Percentiles rank a stretch among this genome's conserved stretches.
Conservation (phyloP, 2,113 vertebrate genomes). For the Cercocebus atys region DNA sequence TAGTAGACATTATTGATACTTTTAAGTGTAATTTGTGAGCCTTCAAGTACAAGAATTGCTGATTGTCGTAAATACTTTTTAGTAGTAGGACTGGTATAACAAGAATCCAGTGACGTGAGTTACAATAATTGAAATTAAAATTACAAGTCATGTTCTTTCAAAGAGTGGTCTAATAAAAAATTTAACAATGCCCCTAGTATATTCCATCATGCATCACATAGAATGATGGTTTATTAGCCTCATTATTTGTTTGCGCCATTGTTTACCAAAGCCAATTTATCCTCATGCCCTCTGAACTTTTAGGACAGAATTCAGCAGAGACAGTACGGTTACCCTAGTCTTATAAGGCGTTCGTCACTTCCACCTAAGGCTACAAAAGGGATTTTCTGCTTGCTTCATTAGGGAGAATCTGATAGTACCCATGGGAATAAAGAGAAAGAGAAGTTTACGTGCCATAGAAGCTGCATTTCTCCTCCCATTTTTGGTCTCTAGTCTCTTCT, state of each 20-base stretch:
- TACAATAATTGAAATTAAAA: slow-evolving; percentile 47
- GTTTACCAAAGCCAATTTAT: slow-evolving; percentile 19
- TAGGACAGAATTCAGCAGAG: background rate
- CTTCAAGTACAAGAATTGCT: background rate
- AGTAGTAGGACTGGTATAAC: slow-evolving; percentile 54
- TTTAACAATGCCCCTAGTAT: slow-evolving; percentile 67
- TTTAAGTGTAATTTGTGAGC: slow-evolving; percentile 32
- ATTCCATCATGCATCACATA: slow-evolving; percentile 28
- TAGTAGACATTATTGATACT: slow-evolving; percentile 27
- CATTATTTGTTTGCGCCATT: slow-evolving; percentile 52
- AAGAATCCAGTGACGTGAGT: slow-evolving; percentile 44
- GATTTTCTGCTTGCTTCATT: background rate
- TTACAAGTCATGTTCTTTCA: slow-evolving; percentile 33
- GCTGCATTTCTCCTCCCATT: background rate
- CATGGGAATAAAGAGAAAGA: background rate
- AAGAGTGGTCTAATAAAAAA: slow-evolving; percentile 67
- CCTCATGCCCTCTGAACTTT: slow-evolving; percentile 26
- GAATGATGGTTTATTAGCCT: slow-evolving; percentile 41
- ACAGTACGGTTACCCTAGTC: background rate
- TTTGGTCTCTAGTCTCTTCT: background rate
- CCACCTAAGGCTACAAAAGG: background rate
- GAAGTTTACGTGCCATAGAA: background rate
- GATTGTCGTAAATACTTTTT: slow-evolving; percentile 1
- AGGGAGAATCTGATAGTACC: background rate
- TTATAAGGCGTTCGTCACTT: background rate